phyloP scores from a whole-genome alignment of 2,888 invertebrate species.

The Leptarthrus brevirostris region DNA sequence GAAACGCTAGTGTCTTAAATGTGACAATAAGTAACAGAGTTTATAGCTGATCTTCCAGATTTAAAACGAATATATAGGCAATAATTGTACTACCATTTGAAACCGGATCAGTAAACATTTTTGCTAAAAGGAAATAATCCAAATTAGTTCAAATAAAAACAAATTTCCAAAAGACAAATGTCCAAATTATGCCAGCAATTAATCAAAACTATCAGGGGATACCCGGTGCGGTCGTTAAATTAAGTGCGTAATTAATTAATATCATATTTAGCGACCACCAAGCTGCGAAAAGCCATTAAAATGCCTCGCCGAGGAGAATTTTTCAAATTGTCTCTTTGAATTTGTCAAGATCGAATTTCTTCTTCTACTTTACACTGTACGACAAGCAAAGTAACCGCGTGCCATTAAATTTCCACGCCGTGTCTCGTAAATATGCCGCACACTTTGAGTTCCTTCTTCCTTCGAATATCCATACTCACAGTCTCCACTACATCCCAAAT shows the following conservation, averaged over 20 bases:
- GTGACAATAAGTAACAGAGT: too few relatives aligned
- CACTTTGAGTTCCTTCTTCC: slow-evolving; percentile 45
- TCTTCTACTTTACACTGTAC: slow-evolving; percentile 46
- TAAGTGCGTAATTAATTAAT: slow-evolving; percentile 69
- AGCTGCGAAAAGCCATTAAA: slow-evolving; percentile 68
- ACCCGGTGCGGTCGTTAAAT: slow-evolving; percentile 65
- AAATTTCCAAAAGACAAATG: too few relatives aligned
- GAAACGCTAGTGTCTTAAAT: too few relatives aligned
- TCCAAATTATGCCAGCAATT: slow-evolving; percentile 7
- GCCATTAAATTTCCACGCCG: slow-evolving; percentile 23
- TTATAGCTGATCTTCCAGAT: too few relatives aligned
- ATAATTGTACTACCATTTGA: too few relatives aligned
- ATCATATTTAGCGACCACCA: slow-evolving; percentile 68
- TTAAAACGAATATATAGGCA: too few relatives aligned
- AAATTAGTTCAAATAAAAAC: too few relatives aligned
- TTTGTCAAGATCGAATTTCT: slow-evolving; percentile 61
- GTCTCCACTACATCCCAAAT: background rate
- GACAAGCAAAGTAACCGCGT: slow-evolving; percentile 32
- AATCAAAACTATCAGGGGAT: slow-evolving; percentile 38
- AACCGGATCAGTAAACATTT: too few relatives aligned
- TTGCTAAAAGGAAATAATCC: too few relatives aligned
- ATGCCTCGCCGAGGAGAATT: slow-evolving; percentile 54
- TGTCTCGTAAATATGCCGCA: slow-evolving; percentile 48
- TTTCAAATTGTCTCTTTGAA: slow-evolving; percentile 54
- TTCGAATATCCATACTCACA: background rate